Evolutionary conservation across 2,888 invertebrate species (phyloP), one percentile per base, ranked within the genome.

Genomic region (Serrognathus titanus): DNA sequence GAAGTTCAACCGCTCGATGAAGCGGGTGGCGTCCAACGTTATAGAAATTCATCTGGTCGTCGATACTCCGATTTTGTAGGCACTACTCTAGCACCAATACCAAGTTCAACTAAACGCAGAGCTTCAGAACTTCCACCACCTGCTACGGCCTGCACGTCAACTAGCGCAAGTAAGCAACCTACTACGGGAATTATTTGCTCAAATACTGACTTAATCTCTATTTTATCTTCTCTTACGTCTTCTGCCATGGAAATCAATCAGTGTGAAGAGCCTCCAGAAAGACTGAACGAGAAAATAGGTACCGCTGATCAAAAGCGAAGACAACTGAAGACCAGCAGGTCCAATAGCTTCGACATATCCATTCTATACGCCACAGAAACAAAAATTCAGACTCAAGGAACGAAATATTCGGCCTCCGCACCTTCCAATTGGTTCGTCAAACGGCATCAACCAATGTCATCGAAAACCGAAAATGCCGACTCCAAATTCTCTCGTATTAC

Each of bases 271-370:
- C 40, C 54, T 36, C 40, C 46, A 16, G 50, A 51, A 47, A 56
- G 62, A 48, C 53, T 59, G 16, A 71, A 69, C 55, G 53, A 58
- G 45, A 36, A 66, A 3, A 66, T 69, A 51, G 53, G 45, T 24
- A 43, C 36, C 24, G 48, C 9, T 59, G 80, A 81, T 56, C 84
- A 85, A 55, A 83, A 82, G 62, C 77, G 82, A 20, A 80, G 79
- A 59, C 81, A 83, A 51, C 78, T 88, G 55, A 86, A 85, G 61
- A 88, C 86, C 62, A 88, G 85, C 73, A 85, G 92, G 52, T 92
- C 92, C 11, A 92, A 90, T 75, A 92, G 92, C 75, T 92, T 92
- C 69, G 92, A 92, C 74, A 85, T 90, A 0, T 90, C 91, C 13
- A 83, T 90, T 16, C 80, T 92, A 40, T 81, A 85, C 60, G 82